phyloP scores from a whole-genome alignment of 2,888 invertebrate species.

The Cataglyphis cursor region DNA sequence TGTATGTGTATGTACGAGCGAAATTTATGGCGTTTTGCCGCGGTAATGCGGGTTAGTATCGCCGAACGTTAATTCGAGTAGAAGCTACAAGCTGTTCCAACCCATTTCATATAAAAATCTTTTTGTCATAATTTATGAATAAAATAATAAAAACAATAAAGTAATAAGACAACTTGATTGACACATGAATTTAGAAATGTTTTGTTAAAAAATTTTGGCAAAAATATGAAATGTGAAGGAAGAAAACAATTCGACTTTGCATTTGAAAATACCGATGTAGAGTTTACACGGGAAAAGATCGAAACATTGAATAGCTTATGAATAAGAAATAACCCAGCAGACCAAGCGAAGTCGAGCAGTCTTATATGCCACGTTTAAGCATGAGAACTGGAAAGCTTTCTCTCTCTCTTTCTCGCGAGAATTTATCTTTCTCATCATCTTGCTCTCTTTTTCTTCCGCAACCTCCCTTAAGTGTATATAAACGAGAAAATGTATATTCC shows the following conservation, averaged over 20 bases:
- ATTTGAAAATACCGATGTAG: neutral
- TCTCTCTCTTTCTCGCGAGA: conserved; percentile 36
- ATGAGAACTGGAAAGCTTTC: conserved; percentile 68
- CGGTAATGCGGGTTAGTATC: conserved; percentile 63
- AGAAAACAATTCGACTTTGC: neutral
- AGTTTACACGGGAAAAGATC: neutral
- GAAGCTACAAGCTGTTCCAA: conserved; percentile 52
- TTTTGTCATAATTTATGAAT: neutral
- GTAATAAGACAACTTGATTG: neutral
- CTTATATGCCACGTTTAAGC: conserved; percentile 44
- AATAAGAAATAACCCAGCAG: conserved; percentile 38
- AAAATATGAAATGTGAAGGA: neutral
- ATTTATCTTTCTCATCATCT: conserved; percentile 35
- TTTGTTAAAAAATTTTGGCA: neutral
- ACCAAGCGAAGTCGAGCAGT: conserved; percentile 57
- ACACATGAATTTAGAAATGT: neutral
- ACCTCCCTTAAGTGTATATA: neutral
- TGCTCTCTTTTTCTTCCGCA: conserved; percentile 37
- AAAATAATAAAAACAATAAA: neutral
- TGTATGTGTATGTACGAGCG: conserved; percentile 53
- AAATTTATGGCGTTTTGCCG: conserved; percentile 53
- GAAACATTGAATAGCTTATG: conserved; percentile 29
- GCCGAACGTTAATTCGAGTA: conserved; percentile 63
- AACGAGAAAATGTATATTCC: conserved; percentile 22
- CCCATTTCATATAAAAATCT: neutral